phyloP scores from a whole-genome alignment of 2,888 invertebrate genomes.

The Eupithecia abbreviata region DNA sequence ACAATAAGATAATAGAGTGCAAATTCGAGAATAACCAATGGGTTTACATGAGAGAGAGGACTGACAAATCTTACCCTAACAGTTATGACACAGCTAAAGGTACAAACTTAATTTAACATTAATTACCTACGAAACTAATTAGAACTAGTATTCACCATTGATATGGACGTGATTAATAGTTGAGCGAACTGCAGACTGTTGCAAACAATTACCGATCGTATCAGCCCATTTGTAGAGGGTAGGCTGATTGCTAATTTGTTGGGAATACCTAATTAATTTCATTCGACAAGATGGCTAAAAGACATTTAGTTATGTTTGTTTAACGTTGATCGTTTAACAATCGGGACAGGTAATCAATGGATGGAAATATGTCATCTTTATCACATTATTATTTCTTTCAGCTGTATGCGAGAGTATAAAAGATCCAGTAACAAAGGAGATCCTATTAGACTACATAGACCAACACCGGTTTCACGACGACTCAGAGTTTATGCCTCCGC shows the following conservation, averaged over 20 bases:
- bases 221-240: no score
- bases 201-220: neutral
- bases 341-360: no score
- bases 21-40: conserved; percentile 91
- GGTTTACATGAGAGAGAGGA: conserved; percentile 97
- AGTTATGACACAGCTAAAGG: conserved; percentile 92
- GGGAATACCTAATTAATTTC: no score
- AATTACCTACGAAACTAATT: neutral
- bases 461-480: conserved; percentile 86
- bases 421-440: conserved; percentile 93
- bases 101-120: conserved; percentile 52
- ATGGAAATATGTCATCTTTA: neutral
- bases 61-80: conserved; percentile 98
- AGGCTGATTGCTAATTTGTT: no score
- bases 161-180: neutral
- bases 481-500: conserved; percentile 88
- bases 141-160: neutral
- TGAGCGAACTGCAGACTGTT: no score
- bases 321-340: no score
- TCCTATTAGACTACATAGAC: conserved; percentile 89
- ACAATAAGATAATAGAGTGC: conserved; percentile 99
- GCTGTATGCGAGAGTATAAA: conserved; percentile 93
- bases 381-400: conserved; percentile 58
- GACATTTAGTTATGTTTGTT: no score
- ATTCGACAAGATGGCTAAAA: no score